These are phyloP conservation scores for Germaria angustata DNA, from an alignment of 2,888 invertebrate species.

Conservation along the genomic window DNA sequence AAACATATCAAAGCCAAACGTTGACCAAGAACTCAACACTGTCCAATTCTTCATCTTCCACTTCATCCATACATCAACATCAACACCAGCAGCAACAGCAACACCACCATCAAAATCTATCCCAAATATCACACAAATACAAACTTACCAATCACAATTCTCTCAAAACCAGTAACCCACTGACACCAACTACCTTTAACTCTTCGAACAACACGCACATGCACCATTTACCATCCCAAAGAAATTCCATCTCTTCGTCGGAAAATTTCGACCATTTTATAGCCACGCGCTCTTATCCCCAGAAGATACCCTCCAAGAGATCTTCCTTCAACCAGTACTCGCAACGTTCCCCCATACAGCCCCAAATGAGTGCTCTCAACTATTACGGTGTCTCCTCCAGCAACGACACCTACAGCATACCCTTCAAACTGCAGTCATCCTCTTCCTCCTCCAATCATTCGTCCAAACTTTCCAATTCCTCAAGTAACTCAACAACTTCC, in stretches of 20 bases:
- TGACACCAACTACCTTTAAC: conserved; percentile 49
- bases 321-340: conserved; percentile 56
- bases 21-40: conserved; percentile 73
- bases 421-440: conserved; percentile 55
- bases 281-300: conserved; percentile 70
- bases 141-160: conserved; percentile 7
- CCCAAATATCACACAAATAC: conserved; percentile 8
- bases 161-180: background rate
- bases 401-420: conserved; percentile 59
- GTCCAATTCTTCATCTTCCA: conserved; percentile 77
- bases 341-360: conserved; percentile 64
- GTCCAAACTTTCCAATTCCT: conserved; percentile 65
- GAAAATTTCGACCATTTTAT: conserved; percentile 78
- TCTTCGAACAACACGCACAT: conserved; percentile 20
- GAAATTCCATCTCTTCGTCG: conserved; percentile 76
- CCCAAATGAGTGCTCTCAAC: conserved; percentile 55
- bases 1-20: conserved; percentile 77
- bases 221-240: conserved; percentile 69
- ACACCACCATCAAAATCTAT: conserved; percentile 50
- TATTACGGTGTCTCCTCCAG: conserved; percentile 57
- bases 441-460: conserved; percentile 63
- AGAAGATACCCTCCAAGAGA: conserved; percentile 53
- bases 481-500: conserved; percentile 66
- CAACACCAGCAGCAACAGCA: no score
- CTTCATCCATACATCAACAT: conserved; percentile 71